Percentiles rank a stretch among this genome's conserved stretches.
Evolutionary conservation across 2,113 vertebrate species (phyloP).

Genomic region (Sinocyclocheilus maitianheensis): DNA sequence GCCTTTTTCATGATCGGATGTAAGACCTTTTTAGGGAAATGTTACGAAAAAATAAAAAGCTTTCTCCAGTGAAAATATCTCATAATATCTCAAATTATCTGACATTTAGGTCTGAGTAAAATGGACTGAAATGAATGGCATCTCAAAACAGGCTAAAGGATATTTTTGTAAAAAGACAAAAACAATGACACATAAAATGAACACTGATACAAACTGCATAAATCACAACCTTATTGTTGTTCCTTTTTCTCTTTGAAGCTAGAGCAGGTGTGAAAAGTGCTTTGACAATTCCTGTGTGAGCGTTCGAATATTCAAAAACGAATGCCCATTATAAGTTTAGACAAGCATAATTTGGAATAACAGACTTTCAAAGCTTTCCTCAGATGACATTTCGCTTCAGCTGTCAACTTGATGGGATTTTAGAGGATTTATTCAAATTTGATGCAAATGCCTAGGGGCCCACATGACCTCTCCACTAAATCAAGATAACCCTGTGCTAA

Average conservation of each 20-base stretch:
- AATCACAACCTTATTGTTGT: conserved; percentile 4
- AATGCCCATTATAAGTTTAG: conserved; percentile 21
- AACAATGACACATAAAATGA: neutral
- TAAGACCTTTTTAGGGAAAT: neutral
- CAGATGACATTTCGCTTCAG: conserved; percentile 54
- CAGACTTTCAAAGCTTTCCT: conserved; percentile 2
- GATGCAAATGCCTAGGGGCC: conserved; percentile 43
- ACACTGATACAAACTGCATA: neutral
- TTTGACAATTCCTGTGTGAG: neutral
- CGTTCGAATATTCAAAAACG: neutral
- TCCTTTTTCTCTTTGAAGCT: neutral
- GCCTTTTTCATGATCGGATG: neutral
- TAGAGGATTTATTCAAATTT: conserved; percentile 59
- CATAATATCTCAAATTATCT: neutral
- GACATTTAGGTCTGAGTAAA: neutral
- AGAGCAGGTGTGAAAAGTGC: neutral
- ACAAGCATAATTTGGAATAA: conserved; percentile 56
- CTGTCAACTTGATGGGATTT: conserved; percentile 61
- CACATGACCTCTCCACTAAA: conserved; percentile 31
- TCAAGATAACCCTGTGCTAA: conserved; percentile 32
- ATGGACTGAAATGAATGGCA: neutral
- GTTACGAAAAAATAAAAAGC: neutral
- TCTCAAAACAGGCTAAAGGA: neutral
- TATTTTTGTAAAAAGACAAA: too few relatives aligned
- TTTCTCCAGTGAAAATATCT: neutral